A percentile compares a stretch with the other conserved stretches of the same genome.
phyloP scores from a whole-genome alignment of 2,888 invertebrate species.

The Smittia aterrima region DNA sequence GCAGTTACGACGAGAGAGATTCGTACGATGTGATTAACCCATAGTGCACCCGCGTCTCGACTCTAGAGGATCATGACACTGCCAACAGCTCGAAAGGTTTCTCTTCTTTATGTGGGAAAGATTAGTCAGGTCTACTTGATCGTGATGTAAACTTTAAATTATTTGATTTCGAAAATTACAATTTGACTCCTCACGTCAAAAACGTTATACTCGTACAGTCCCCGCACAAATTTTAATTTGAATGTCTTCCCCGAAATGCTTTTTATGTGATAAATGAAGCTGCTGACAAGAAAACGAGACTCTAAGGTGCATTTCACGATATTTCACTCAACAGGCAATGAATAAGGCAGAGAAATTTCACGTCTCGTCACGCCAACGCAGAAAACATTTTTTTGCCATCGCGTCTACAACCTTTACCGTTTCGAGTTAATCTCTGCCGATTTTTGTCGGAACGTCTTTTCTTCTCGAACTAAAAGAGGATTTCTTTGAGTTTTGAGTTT shows the following conservation, averaged over 20 bases:
- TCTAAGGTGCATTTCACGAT: constrained; percentile 28
- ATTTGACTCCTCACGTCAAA: too few relatives aligned
- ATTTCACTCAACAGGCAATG: not conserved
- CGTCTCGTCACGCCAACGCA: constrained; percentile 25
- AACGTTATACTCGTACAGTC: not conserved
- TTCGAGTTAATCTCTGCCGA: not conserved
- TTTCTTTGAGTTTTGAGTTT: not conserved
- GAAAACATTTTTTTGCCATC: constrained; percentile 5
- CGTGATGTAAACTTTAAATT: too few relatives aligned
- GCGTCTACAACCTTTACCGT: constrained; percentile 26
- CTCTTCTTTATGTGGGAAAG: constrained; percentile 12
- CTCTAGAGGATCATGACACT: constrained; percentile 27
- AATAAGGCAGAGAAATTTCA: constrained; percentile 11
- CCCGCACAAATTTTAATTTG: constrained; percentile 16
- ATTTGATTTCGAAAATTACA: too few relatives aligned
- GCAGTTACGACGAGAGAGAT: constrained; percentile 2
- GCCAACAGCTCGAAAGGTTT: not conserved
- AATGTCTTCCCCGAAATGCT: constrained; percentile 12
- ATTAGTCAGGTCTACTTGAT: too few relatives aligned
- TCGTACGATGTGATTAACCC: constrained; percentile 34
- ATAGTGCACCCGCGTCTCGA: constrained; percentile 30
- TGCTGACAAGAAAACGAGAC: not conserved
- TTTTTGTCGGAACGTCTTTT: not conserved
- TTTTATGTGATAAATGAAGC: constrained; percentile 9
- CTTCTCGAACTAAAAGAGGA: not conserved